Evolutionary conservation across 2,888 invertebrate genomes (phyloP).

Genomic region (Habroteleia sp.): DNA sequence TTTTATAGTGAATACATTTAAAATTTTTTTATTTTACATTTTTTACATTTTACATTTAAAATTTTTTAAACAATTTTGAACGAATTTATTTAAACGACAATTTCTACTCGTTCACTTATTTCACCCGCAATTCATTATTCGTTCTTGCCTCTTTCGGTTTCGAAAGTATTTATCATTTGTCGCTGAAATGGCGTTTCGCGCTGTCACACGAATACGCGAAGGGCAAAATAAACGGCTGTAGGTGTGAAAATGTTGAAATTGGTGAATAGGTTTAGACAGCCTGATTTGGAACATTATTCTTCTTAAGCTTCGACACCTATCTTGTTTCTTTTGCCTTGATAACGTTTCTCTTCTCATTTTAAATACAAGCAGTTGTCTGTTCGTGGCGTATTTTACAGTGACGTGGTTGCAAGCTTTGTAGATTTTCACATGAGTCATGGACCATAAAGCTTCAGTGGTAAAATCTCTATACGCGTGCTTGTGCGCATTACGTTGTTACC

Average conservation of each 20-base stretch:
- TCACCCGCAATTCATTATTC: conserved; percentile 36
- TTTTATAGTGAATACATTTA: no score
- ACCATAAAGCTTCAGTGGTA: conserved; percentile 62
- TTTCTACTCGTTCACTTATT: conserved; percentile 30
- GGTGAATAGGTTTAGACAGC: conserved; percentile 17
- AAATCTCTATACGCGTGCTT: conserved; percentile 36
- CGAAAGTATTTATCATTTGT: conserved; percentile 44
- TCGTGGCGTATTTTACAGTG: conserved; percentile 47
- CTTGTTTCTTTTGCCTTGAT: conserved; percentile 41
- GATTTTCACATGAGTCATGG: conserved; percentile 64
- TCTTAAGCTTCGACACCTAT: conserved; percentile 33
- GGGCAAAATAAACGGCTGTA: conserved; percentile 18
- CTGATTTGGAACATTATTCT: conserved; percentile 36
- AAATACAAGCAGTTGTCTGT: conserved; percentile 14
- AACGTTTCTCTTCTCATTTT: conserved; percentile 15
- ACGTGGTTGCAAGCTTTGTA: conserved; percentile 42
- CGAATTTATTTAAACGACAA: conserved; percentile 32
- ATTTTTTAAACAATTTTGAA: conserved; percentile 27
- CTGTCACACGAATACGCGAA: conserved; percentile 19
- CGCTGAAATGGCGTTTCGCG: conserved; percentile 30
- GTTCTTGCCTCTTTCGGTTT: conserved; percentile 26
- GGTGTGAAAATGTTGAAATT: conserved; percentile 6
- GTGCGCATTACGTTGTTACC: conserved; percentile 44
- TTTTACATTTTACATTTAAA: conserved; percentile 5
- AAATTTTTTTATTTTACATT: not conserved